phyloP scores from a whole-genome alignment of 2,888 invertebrate genomes.

The Eristalis tenax region DNA sequence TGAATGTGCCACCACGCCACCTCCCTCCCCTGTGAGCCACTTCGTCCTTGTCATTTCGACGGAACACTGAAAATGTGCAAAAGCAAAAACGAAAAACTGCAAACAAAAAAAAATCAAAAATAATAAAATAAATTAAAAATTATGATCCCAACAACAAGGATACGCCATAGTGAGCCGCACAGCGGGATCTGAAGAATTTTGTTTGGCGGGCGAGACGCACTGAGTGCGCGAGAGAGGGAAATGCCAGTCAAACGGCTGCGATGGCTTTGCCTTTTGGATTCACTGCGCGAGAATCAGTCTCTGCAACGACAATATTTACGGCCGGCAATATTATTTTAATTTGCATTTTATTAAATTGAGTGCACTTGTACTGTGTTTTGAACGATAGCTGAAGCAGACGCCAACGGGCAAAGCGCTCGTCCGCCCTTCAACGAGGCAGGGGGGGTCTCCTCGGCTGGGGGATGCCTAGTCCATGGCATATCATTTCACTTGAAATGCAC shows the following conservation, averaged over 20 bases:
- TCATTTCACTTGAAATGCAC: slow-evolving; percentile 59
- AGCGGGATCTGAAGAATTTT: slow-evolving; percentile 13
- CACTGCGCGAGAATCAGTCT: slow-evolving; percentile 52
- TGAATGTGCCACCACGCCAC: slow-evolving; percentile 17
- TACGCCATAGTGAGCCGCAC: slow-evolving; percentile 1
- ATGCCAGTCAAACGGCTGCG: slow-evolving; percentile 34
- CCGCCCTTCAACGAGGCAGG: neutral
- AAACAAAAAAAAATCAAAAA: slow-evolving; percentile 20
- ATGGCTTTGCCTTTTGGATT: slow-evolving; percentile 36
- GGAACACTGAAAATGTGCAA: neutral
- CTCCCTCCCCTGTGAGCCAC: slow-evolving; percentile 10
- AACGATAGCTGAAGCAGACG: slow-evolving; percentile 56
- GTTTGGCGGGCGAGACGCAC: neutral
- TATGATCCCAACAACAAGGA: slow-evolving; percentile 51
- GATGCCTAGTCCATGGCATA: slow-evolving; percentile 40
- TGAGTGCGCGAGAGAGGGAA: neutral
- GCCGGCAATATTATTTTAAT: slow-evolving; percentile 70
- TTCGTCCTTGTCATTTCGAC: slow-evolving; percentile 42
- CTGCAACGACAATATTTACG: slow-evolving; percentile 69
- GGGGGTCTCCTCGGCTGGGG: neutral
- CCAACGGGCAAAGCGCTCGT: neutral
- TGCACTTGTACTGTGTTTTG: slow-evolving; percentile 69
- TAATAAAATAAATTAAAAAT: slow-evolving; percentile 71
- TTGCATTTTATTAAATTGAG: slow-evolving; percentile 72
- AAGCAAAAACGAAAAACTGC: slow-evolving; percentile 9